Conservation (phyloP, 2,888 invertebrate genomes). For the Cryptops parisi region DNA sequence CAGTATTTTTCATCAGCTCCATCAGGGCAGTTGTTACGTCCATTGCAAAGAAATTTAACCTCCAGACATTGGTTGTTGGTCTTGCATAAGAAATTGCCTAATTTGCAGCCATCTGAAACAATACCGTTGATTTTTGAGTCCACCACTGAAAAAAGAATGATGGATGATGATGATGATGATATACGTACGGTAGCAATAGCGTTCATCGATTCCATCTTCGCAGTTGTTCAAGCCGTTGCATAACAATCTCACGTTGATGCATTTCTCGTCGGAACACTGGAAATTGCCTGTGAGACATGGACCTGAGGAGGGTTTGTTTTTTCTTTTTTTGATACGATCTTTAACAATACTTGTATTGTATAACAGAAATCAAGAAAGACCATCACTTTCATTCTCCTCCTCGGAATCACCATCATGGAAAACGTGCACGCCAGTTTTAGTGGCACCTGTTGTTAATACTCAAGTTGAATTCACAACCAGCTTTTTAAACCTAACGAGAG, state of each 20-base stretch:
- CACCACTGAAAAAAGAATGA: background rate
- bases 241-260: background rate
- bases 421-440: no score
- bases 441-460: background rate
- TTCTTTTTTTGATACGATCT: no score
- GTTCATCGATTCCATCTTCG: background rate
- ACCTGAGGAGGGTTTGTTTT: no score
- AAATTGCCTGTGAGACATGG: no score
- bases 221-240: background rate
- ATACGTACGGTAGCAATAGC: background rate
- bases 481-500: no score
- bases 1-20: background rate
- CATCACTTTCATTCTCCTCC: no score
- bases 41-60: background rate
- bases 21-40: background rate
- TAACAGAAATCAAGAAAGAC: no score
- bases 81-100: background rate
- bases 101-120: background rate
- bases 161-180: background rate
- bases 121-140: no score
- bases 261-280: background rate
- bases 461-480: background rate
- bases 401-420: no score
- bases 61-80: background rate
- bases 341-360: no score